Evolutionary conservation across 1,140 invertebrate genomes (phyloP).

Genomic region (Tetragonula clypearis): DNA sequence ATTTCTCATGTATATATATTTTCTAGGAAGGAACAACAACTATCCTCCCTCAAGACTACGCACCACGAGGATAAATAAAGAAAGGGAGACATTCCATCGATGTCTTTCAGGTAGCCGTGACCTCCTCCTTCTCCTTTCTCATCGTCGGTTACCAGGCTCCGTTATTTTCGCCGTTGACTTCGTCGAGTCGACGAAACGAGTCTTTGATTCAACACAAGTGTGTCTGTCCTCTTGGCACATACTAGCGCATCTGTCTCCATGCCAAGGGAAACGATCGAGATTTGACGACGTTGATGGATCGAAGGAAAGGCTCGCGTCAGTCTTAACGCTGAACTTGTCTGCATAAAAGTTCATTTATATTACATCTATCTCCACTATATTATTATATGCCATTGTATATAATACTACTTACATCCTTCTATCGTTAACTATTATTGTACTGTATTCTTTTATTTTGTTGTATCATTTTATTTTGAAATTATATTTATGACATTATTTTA

Average conservation of each 20-base stretch:
- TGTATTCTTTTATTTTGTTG: no score
- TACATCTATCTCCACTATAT: no score
- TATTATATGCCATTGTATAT: no score
- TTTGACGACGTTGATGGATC: background rate
- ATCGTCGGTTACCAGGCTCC: conserved; percentile 17
- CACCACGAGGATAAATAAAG: conserved; percentile 9
- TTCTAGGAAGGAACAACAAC: background rate
- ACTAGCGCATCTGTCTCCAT: background rate
- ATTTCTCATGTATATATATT: background rate
- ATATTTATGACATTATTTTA: no score
- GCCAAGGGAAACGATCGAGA: background rate
- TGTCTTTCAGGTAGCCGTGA: conserved; percentile 42
- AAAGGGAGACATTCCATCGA: conserved; percentile 34
- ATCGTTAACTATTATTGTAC: no score
- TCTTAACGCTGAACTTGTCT: no score
- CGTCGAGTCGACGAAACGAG: conserved; percentile 23
- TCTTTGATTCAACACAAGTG: background rate
- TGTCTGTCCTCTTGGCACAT: background rate
- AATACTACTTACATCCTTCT: no score
- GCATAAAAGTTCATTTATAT: no score
- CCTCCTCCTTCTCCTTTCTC: conserved; percentile 41
- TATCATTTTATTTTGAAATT: no score
- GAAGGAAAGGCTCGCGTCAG: no score
- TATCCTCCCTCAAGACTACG: background rate
- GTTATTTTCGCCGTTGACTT: conserved; percentile 43